Evolutionary conservation across 2,888 invertebrate species (phyloP).

Genomic region (Eudasyphora cyanicolor): DNA sequence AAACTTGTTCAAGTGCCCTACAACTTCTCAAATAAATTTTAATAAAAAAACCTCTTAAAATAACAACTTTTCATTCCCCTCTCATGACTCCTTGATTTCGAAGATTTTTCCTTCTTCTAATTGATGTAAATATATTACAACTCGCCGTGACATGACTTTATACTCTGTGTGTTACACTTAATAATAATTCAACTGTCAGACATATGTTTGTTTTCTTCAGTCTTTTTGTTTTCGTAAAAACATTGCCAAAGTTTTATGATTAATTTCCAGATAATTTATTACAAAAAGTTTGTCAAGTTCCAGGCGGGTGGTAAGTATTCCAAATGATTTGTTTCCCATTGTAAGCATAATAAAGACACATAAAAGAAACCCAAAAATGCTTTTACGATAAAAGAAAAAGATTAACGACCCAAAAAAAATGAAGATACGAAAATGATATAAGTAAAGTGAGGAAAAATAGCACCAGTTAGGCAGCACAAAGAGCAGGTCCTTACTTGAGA

Average conservation of each 20-base stretch:
- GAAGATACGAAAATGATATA: background rate
- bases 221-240: background rate
- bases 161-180: background rate
- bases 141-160: background rate
- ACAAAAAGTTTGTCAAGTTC: background rate
- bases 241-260: background rate
- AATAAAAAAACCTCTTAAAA: no score
- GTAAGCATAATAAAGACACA: background rate
- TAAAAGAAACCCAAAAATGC: no score
- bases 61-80: no score
- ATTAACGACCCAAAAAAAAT: background rate
- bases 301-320: background rate
- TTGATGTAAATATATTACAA: no score
- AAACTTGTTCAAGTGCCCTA: no score
- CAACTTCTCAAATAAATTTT: no score
- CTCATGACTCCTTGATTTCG: no score
- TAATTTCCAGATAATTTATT: conserved; percentile 1
- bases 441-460: background rate
- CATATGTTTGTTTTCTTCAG: conserved; percentile 11
- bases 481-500: no score
- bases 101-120: no score
- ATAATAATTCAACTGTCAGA: background rate
- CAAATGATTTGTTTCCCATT: background rate
- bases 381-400: background rate
- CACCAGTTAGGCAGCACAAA: background rate